Evolutionary conservation across 2,888 invertebrate genomes (phyloP), one percentile per base, ranked within the genome.

Genomic region (Philereme vetulata): DNA sequence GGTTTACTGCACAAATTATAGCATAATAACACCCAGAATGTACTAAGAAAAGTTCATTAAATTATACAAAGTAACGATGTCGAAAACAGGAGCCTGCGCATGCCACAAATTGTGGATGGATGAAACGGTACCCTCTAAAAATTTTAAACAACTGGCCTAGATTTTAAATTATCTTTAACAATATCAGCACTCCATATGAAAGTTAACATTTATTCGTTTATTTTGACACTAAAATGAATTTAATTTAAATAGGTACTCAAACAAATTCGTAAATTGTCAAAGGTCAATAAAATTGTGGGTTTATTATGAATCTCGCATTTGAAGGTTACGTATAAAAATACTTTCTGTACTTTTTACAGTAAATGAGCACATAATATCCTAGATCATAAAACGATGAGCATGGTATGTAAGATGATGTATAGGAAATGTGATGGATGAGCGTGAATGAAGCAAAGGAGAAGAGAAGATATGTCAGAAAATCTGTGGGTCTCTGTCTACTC

Each of bases 1-100:
- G 7, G 69, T 83, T 82, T 78, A 82, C 73, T 76, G 75, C 72
- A 69, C 64, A 76, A 74, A 74, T 80, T 78, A 80, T 79, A 74
- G 78, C 72, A 77, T 77, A 78, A 80, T 78, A 74, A 60, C 50
- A 53, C 11, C 43, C 60, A 61, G 70, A 73, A 71, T 60, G 46
- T 54, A 52, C 49, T 75, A 75, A 76, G 74, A 79, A 80, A 77
- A 77, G 68, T 74, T 55, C 46, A 74, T 75, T 78, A 78, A 77
- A 80, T 75, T 72, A 71, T 68, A 75, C 72, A 75, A 75, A 77
- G 70, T 69, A 78, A 80, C 71, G 70, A 70, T 74, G 71, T 73
- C 66, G 69, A 74, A 77, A 78, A 80, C 75, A 76, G 64, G 62
- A 65, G 60, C 54, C 57, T 45, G 59, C 51, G 36, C 49, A 40